Base-by-base conservation (phyloP, 2,113 vertebrate genomes). In the Thomomys bottae region DNA sequence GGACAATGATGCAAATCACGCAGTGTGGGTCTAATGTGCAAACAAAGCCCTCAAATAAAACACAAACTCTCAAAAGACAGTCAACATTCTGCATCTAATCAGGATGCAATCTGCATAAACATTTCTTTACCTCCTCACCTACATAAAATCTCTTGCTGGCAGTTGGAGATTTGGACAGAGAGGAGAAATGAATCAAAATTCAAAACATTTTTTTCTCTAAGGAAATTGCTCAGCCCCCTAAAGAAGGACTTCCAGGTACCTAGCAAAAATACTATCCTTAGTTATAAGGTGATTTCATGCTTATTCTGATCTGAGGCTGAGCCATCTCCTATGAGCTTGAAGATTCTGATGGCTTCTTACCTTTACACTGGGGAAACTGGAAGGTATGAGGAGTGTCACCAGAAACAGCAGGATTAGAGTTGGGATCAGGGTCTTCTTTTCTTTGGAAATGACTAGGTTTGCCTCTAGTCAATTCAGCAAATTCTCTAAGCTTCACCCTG, bases 41-140 rank as follows among this genome's bases (percentile, higher is more conserved):
- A 93, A 96, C 95, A 96, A 91, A 94, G 72, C 66, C 49, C 80
- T 84, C 40, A 20, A 79, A 92, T 71, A 86, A 94, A 95, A 95
- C 18, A 90, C 63, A 93, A 94, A 93, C 66, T 83, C 81, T 34
- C n/a, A 81, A 90, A 28, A 87, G 88, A 78, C 91, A 93, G 85
- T 88, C 72, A 68, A 75, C 79, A 45, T 82, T 77, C 78, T 32
- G 23, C 68, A 76, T 89, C 76, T 79, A 81, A 93, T 92, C 95
- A 82, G 67, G 57, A 67, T 73, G 38, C 11, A 49, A 92, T 94
- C 85, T 96, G 70, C 95, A 95, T 91, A 72, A 83, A 87, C 79
- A 89, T 87, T 71, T 90, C 57, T 95, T 91, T 91, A 21, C 67
- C 57, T 54, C 64, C 34, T 83, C 77, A 93, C 90, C 84, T 79